Percentiles rank a stretch among this genome's conserved stretches.
Evolutionary conservation across 1,140 invertebrate genomes (phyloP).

Genomic region (Gryon sp.): DNA sequence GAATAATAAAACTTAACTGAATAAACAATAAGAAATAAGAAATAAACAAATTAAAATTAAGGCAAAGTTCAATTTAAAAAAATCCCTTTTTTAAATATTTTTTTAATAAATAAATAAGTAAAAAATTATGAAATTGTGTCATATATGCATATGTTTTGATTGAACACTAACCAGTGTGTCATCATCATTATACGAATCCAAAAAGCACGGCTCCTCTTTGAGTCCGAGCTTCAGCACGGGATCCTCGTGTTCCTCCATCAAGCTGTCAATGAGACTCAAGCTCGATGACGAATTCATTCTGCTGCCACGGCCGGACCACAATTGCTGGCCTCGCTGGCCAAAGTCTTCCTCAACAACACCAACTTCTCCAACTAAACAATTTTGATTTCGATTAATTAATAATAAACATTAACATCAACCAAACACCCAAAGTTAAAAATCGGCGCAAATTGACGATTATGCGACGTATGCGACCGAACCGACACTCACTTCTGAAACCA

Average conservation of each 20-base stretch:
- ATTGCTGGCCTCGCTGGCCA: background rate
- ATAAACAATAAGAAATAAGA: too few species aligned
- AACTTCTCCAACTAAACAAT: background rate
- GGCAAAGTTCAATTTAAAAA: too few species aligned
- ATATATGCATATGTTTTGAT: background rate
- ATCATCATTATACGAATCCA: constrained; percentile 11
- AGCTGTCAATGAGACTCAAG: constrained; percentile 22
- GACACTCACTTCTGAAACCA: too few species aligned
- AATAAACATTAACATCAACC: too few species aligned
- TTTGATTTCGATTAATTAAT: background rate
- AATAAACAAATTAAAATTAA: too few species aligned
- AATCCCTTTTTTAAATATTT: too few species aligned
- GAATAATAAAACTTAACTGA: too few species aligned
- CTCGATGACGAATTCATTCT: constrained; percentile 18
- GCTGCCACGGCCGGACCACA: background rate
- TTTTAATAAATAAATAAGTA: background rate
- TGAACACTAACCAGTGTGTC: constrained; percentile 33
- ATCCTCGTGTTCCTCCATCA: constrained; percentile 24
- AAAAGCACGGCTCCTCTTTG: constrained; percentile 22
- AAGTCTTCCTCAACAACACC: background rate
- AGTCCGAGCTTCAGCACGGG: constrained; percentile 14
- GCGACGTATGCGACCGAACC: too few species aligned
- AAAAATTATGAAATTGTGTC: background rate
- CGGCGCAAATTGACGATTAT: too few species aligned
- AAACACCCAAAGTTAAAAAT: too few species aligned